Evolutionary conservation across 2,888 invertebrate species (phyloP).

Genomic region (Aphrophora alni): DNA sequence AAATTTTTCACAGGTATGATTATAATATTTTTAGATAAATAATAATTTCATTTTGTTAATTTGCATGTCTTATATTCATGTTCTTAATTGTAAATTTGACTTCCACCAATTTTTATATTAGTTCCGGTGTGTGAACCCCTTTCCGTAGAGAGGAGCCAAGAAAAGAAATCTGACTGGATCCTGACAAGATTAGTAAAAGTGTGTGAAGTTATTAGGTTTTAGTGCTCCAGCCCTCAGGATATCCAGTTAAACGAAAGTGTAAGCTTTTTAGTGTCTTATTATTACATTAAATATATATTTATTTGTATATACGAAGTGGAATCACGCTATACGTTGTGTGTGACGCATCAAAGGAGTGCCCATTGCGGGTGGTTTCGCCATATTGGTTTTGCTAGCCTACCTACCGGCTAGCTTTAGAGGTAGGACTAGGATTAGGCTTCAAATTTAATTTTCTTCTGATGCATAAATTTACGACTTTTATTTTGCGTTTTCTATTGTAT

Average conservation of each 20-base stretch:
- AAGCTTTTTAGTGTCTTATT: conserved; percentile 32
- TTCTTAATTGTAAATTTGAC: background rate
- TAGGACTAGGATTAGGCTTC: conserved; percentile 16
- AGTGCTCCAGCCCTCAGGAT: conserved; percentile 45
- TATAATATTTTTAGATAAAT: background rate
- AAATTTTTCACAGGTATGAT: background rate
- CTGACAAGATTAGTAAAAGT: conserved; percentile 48
- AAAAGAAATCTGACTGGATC: conserved; percentile 45
- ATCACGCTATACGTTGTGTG: conserved; percentile 54
- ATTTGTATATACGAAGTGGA: conserved; percentile 21
- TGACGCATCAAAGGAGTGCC: conserved; percentile 71
- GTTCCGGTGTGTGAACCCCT: conserved; percentile 61
- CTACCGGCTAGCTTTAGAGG: conserved; percentile 43
- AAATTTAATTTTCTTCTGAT: background rate
- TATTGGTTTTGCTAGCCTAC: conserved; percentile 47
- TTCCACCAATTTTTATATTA: background rate
- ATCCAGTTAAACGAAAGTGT: conserved; percentile 43
- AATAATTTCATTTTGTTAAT: background rate
- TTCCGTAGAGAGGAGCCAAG: conserved; percentile 61
- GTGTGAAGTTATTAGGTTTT: conserved; percentile 51
- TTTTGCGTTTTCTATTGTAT: conserved; percentile 7
- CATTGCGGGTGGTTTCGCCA: conserved; percentile 55
- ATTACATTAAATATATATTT: conserved; percentile 15
- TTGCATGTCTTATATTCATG: background rate
- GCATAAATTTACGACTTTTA: background rate